Evolutionary conservation across 2,888 invertebrate species (phyloP), one percentile per base, ranked within the genome.

Genomic region (Cheiracanthium punctorium): DNA sequence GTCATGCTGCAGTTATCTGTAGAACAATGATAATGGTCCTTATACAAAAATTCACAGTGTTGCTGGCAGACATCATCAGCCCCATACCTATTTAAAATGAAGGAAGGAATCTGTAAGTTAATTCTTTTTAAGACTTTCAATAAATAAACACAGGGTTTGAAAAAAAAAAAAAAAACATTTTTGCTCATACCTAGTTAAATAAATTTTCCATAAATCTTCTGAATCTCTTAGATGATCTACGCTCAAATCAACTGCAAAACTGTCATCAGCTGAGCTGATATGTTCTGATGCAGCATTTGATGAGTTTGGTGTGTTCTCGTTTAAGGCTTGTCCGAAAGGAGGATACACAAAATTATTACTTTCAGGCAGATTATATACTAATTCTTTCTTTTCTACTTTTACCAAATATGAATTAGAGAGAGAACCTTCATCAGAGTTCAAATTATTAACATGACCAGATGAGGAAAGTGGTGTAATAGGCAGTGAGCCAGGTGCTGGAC

Each of bases 21-120:
- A 88, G 95, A 93, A 91, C 97, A 97, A 90, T 97, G 97, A 91
- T 95, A 96, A 91, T 97, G 97, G 88, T 97, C 97, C 89, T 95
- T 95, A 90, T 94, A 94, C 28, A 94, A 93, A 87, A 94, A 94
- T 90, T 93, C 93, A 90, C 94, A 94, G 82, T 93, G 92, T 0
- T 92, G 91, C 41, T 86, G 75, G 30, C 88, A 88, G 12, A 58
- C 58, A 64, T 88, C 88, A 90, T 92, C 92, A 29, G 92, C 92
- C 28, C 92, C 92, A 89, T 91, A 92, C 88, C 92, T 90, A 58
- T 30, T 85, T 20, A 71, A 69, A 30, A 65, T n/a, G n/a, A n/a
- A n/a, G n/a, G n/a, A n/a, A n/a, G n/a, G n/a, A n/a, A n/a, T n/a
- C n/a, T n/a, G n/a, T n/a, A n/a, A n/a, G n/a, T n/a, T n/a, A 28